phyloP scores from a whole-genome alignment of 2,888 invertebrate genomes.

The Cinara cedri region DNA sequence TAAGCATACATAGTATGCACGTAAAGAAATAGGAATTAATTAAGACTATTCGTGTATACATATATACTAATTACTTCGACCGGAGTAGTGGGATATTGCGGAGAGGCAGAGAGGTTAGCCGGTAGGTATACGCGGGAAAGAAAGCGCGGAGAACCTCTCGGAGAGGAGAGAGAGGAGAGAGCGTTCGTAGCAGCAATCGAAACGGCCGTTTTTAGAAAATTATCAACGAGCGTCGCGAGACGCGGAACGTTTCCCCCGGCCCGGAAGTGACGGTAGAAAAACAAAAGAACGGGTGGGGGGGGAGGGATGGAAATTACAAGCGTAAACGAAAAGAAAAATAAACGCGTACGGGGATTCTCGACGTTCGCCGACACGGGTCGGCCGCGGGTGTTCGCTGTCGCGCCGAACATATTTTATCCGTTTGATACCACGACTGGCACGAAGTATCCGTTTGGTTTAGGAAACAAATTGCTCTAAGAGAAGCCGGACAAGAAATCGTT shows the following conservation, averaged over 20 bases:
- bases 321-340: no score
- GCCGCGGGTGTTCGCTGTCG: background rate
- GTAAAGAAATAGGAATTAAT: slow-evolving; percentile 53
- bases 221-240: slow-evolving; percentile 40
- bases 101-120: no score
- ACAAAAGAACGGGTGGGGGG: background rate
- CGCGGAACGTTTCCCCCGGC: background rate
- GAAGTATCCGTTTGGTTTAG: no score
- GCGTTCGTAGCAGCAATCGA: slow-evolving; percentile 20
- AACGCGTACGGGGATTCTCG: no score
- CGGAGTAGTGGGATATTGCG: background rate
- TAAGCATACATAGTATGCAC: background rate
- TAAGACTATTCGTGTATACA: slow-evolving; percentile 54
- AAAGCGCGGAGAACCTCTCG: no score
- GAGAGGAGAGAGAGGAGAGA: no score
- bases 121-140: background rate
- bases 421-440: no score
- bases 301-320: background rate
- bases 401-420: no score
- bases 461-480: no score
- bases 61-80: slow-evolving; percentile 48
- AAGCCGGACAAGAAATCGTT: no score
- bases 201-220: slow-evolving; percentile 21
- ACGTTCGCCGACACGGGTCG: no score
- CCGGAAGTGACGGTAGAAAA: slow-evolving; percentile 13